Percentiles rank a stretch among this genome's conserved stretches.
phyloP scores from a whole-genome alignment of 2,888 invertebrate genomes.

The Latrodectus hesperus region DNA sequence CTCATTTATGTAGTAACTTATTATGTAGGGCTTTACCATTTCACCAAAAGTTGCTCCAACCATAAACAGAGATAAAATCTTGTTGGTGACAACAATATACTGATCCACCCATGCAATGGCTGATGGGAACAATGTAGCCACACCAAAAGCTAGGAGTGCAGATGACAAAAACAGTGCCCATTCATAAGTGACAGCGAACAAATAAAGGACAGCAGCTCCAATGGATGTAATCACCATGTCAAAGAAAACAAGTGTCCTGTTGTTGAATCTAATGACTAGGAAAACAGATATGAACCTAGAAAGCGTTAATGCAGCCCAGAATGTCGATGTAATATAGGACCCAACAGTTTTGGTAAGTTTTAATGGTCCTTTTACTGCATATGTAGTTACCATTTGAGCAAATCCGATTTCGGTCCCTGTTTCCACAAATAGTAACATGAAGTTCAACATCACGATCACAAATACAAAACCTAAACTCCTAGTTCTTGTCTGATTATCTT shows the following conservation, averaged over 20 bases:
- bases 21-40: constrained; percentile 75
- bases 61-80: constrained; percentile 75
- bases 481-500: neutral
- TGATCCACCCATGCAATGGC: constrained; percentile 76
- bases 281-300: constrained; percentile 73
- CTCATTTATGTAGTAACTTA: constrained; percentile 74
- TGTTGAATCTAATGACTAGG: constrained; percentile 74
- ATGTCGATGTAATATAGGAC: constrained; percentile 74
- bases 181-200: constrained; percentile 72
- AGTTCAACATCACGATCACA: constrained; percentile 19
- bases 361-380: constrained; percentile 73
- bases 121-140: constrained; percentile 76
- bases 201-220: constrained; percentile 73
- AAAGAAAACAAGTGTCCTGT: constrained; percentile 74
- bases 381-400: constrained; percentile 75
- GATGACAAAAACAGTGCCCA: constrained; percentile 75
- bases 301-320: constrained; percentile 76
- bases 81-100: constrained; percentile 75
- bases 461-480: neutral
- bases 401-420: constrained; percentile 76
- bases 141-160: constrained; percentile 75
- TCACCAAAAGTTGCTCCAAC: constrained; percentile 76
- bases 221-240: constrained; percentile 73
- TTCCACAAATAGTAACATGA: constrained; percentile 71
- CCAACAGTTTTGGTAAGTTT: constrained; percentile 74